Evolutionary conservation across 2,113 vertebrate genomes (phyloP).

Genomic region (Amphiprion ocellaris): DNA sequence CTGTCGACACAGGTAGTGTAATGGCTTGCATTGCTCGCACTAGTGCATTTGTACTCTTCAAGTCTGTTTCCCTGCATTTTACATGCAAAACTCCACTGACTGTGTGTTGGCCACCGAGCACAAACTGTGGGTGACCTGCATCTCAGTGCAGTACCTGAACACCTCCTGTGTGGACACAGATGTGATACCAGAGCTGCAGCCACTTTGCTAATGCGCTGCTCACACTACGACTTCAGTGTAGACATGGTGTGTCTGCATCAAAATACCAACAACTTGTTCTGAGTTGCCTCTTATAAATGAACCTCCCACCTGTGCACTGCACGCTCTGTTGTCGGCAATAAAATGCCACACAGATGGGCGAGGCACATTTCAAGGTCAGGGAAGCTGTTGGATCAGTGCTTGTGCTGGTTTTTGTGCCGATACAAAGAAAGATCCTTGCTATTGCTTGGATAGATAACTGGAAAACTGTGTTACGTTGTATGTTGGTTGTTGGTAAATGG

Average conservation of each 20-base stretch:
- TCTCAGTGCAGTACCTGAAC: not conserved
- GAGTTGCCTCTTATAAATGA: not conserved
- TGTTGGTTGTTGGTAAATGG: not conserved
- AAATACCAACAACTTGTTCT: too few species aligned
- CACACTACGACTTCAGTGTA: not conserved
- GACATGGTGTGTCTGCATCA: too few species aligned
- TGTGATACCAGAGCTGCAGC: not conserved
- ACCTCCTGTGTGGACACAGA: not conserved
- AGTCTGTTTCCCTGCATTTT: too few species aligned
- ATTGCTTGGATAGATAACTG: not conserved
- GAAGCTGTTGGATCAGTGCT: not conserved
- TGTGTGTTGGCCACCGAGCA: not conserved
- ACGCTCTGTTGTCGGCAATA: not conserved
- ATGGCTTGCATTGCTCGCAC: too few species aligned
- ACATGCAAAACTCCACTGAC: too few species aligned
- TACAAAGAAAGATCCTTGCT: not conserved
- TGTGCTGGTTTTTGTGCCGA: not conserved
- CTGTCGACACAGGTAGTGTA: too few species aligned
- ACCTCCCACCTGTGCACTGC: not conserved
- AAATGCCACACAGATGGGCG: not conserved
- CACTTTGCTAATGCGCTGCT: not conserved
- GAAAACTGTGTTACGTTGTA: not conserved
- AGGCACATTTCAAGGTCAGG: not conserved
- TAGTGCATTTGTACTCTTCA: too few species aligned
- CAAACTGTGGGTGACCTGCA: not conserved